These are phyloP conservation scores for Eleutherodactylus coqui DNA, from an alignment of 2,797 vertebrate species.

Conservation along the genomic window DNA sequence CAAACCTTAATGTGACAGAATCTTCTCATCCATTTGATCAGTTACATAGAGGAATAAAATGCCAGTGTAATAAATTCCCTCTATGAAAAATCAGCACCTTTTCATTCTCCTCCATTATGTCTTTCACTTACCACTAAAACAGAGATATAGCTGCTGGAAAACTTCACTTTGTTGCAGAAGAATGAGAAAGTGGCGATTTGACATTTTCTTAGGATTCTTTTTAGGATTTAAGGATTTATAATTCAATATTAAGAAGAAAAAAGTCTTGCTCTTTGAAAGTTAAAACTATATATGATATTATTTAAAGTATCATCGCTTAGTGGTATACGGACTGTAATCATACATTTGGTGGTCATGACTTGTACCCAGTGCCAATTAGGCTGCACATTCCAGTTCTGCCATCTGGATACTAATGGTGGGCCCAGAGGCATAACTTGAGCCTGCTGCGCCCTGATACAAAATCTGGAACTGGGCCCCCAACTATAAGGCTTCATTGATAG, in stretches of 20 bases:
- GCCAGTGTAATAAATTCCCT: constrained; percentile 35
- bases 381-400: background rate
- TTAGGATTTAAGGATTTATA: constrained; percentile 5
- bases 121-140: constrained; percentile 51
- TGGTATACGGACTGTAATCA: background rate
- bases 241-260: background rate
- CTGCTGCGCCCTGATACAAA: no score
- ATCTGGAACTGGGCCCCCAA: no score
- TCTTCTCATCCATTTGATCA: constrained; percentile 38
- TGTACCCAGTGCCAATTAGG: background rate
- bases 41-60: constrained; percentile 45
- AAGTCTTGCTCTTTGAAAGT: no score
- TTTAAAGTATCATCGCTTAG: background rate
- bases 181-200: constrained; percentile 44
- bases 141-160: constrained; percentile 28
- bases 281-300: background rate
- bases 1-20: constrained; percentile 32
- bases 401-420: background rate
- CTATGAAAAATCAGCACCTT: constrained; percentile 48
- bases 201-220: constrained; percentile 20
- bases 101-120: constrained; percentile 47
- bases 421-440: no score
- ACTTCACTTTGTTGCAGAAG: constrained; percentile 3
- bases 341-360: background rate
- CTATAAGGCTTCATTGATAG: no score